Conservation (phyloP, 2,888 invertebrate genomes). For the Choreutis nemorana region DNA sequence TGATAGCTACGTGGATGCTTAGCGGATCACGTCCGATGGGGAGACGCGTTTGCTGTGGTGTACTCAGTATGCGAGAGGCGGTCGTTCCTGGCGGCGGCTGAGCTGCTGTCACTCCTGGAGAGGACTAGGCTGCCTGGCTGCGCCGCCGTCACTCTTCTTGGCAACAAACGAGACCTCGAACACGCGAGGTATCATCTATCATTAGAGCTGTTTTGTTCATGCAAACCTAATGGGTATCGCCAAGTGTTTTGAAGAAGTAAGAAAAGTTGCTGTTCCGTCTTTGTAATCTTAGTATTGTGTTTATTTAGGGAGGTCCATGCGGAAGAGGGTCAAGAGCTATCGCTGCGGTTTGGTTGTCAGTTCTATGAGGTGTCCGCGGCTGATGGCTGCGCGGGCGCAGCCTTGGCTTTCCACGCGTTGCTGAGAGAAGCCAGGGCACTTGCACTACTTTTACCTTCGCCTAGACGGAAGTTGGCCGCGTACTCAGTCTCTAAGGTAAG, state of each 20-base stretch:
- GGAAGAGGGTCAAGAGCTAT: conserved; percentile 80
- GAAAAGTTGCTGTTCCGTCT: too few relatives aligned
- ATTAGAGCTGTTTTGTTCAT: not conserved
- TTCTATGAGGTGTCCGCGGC: conserved; percentile 80
- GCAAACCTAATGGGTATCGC: not conserved
- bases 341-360: conserved; percentile 76
- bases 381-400: conserved; percentile 74
- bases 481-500: conserved; percentile 70
- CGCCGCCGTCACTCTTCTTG: conserved; percentile 77
- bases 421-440: conserved; percentile 70
- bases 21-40: conserved; percentile 82
- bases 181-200: conserved; percentile 71
- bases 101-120: conserved; percentile 74
- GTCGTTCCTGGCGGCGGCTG: conserved; percentile 71
- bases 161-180: conserved; percentile 85
- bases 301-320: conserved; percentile 75
- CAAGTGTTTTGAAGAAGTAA: not conserved
- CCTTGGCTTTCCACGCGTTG: conserved; percentile 72
- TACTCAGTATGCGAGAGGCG: conserved; percentile 73
- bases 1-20: conserved; percentile 76
- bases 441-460: conserved; percentile 64
- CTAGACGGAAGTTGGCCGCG: conserved; percentile 69
- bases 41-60: conserved; percentile 83
- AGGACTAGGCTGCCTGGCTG: conserved; percentile 77
- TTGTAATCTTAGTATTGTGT: not conserved